Conservation (phyloP, 1,140 invertebrate species). For the Trachymyrmex septentrionalis region DNA sequence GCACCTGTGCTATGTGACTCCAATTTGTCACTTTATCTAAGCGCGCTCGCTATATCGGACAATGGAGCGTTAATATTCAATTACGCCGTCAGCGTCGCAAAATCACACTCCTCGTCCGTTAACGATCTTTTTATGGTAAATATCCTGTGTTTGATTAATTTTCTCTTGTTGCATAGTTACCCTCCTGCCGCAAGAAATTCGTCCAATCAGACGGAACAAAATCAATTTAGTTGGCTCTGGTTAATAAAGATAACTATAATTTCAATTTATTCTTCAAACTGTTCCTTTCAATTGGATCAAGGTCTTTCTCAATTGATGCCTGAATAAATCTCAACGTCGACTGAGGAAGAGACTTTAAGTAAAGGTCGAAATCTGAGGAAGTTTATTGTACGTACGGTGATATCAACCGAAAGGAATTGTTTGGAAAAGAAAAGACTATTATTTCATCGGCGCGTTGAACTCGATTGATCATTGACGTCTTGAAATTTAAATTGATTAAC, state of each 20-base stretch:
- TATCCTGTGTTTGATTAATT: background rate
- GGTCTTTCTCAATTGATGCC: constrained; percentile 13
- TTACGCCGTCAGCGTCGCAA: constrained; percentile 81
- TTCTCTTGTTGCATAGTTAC: background rate
- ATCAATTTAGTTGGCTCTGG: background rate
- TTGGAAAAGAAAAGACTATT: background rate
- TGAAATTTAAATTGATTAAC: background rate
- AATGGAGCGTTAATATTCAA: constrained; percentile 82
- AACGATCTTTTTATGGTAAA: constrained; percentile 82
- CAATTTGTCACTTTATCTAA: constrained; percentile 80
- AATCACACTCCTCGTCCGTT: constrained; percentile 74
- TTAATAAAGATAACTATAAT: constrained; percentile 10
- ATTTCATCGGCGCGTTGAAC: background rate
- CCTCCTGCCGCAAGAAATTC: background rate
- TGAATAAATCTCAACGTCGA: background rate
- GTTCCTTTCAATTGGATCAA: constrained; percentile 15
- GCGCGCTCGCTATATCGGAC: constrained; percentile 81
- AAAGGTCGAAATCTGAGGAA: background rate
- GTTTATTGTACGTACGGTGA: background rate
- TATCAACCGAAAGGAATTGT: background rate
- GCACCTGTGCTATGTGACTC: constrained; percentile 75
- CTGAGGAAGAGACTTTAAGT: background rate
- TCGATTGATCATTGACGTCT: background rate
- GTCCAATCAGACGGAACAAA: background rate
- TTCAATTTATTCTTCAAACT: constrained; percentile 4